Percentiles rank a stretch among this genome's conserved stretches.
Conservation (phyloP, 1,140 invertebrate species). For the Sarcophaga peregrina region DNA sequence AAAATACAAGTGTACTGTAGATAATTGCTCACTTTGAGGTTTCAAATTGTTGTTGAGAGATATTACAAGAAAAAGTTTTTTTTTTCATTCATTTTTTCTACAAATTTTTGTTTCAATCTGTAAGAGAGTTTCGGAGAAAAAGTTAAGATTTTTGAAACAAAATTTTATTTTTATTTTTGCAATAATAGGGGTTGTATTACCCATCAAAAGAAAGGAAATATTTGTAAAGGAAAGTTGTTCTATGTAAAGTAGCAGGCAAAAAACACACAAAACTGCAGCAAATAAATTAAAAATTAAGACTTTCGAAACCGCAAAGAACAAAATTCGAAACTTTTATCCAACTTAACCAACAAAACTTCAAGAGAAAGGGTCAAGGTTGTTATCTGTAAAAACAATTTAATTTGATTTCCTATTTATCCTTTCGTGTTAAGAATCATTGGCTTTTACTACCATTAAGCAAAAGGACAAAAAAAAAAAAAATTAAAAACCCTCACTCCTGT, state of each 20-base stretch:
- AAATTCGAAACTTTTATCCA: too few species aligned
- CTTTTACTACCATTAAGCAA: too few species aligned
- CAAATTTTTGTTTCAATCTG: neutral
- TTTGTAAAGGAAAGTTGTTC: neutral
- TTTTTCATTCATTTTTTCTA: neutral
- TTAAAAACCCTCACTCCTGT: too few species aligned
- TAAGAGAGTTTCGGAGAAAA: too few species aligned
- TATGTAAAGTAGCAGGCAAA: neutral
- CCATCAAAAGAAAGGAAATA: neutral
- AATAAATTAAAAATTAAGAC: slow-evolving; percentile 16
- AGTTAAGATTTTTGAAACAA: too few species aligned
- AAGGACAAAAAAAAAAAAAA: too few species aligned
- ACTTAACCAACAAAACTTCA: too few species aligned
- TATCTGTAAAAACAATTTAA: too few species aligned
- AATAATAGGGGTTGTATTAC: neutral
- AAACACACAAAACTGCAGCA: neutral
- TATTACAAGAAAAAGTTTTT: slow-evolving; percentile 1
- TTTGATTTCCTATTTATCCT: too few species aligned
- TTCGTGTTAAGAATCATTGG: too few species aligned
- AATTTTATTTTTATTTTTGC: too few species aligned
- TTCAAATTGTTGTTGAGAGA: neutral
- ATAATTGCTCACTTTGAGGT: slow-evolving; percentile 7
- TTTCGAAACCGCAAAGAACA: neutral
- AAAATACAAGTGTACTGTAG: slow-evolving; percentile 1
- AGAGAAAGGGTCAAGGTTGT: too few species aligned